These are phyloP conservation scores for Heterodera carotae DNA, from an alignment of 1,140 invertebrate species.

Conservation along the genomic window DNA sequence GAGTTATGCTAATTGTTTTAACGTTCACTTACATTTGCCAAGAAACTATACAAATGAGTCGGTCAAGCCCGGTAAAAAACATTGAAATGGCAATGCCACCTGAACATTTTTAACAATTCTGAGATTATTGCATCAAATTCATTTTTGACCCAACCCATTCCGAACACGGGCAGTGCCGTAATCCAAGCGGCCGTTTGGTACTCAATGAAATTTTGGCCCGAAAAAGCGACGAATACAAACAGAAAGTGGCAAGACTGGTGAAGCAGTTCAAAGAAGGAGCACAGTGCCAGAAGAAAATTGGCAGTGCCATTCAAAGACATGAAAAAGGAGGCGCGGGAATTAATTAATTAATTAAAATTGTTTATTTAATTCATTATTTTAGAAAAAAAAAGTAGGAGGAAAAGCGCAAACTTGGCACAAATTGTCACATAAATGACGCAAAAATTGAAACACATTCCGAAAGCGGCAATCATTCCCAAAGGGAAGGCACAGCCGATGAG, in stretches of 20 bases:
- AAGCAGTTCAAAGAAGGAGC: conserved; percentile 17
- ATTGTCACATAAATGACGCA: not conserved
- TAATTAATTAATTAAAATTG: too few species aligned
- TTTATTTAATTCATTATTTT: too few species aligned
- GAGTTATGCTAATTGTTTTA: too few species aligned
- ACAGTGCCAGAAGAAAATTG: conserved; percentile 15
- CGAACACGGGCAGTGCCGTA: conserved; percentile 9
- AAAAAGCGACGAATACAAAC: conserved; percentile 10
- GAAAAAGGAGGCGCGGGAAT: too few species aligned
- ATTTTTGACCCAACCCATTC: not conserved
- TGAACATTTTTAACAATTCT: not conserved
- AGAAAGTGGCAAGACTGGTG: conserved; percentile 14
- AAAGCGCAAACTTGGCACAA: too few species aligned
- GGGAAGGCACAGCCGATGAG: not conserved
- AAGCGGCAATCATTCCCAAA: not conserved
- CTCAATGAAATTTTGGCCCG: conserved; percentile 21
- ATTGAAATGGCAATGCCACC: conserved; percentile 9
- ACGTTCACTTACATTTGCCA: not conserved
- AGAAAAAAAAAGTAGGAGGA: too few species aligned
- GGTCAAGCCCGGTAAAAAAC: conserved; percentile 17
- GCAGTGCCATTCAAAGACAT: conserved; percentile 15
- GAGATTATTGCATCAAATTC: not conserved
- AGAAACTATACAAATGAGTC: conserved; percentile 12
- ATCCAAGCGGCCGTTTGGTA: conserved; percentile 6
- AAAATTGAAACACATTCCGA: not conserved